Evolutionary conservation across 2,797 vertebrate species (phyloP), one percentile per base, ranked within the genome.

Genomic region (Sylvia borin): DNA sequence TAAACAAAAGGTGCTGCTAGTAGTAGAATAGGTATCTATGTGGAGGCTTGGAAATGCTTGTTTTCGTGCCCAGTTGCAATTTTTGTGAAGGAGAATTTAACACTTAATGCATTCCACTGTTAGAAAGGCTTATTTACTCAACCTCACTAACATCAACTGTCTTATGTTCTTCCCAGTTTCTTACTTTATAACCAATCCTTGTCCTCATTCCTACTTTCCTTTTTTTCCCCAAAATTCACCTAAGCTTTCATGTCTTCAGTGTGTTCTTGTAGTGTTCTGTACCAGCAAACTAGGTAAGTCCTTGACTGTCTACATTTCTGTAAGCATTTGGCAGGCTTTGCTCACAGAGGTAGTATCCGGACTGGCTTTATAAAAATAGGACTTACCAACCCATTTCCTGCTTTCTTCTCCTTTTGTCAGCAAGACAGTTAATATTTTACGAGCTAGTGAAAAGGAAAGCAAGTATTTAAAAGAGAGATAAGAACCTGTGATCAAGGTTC

Each of bases 401-500:
- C 27, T 88, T 88, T 60, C 16, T 64, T 86, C 10, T 92, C 29
- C 47, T 78, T 76, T 66, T 20, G 25, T 70, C 42, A 90, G 31
- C 54, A 55, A 72, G 31, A 43, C 36, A 65, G 70, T 92, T 96
- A 94, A 80, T 91, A 66, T 66, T 92, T 79, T 90, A 91, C 42
- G 81, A 85, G 21, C 27, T 88, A 78, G 26, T 75, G 61, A 72
- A 81, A 74, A 73, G 7, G 26, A 81, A 83, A 87, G 10, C 34
- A 85, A 67, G 51, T 51, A 54, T 84, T 34, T 93, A 50, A 16
- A 92, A 64, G 55, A 86, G 81, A 43, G n/a, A 58, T 62, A 55
- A 60, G 58, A 40, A 50, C 26, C 24, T 72, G 5, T 16, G 13
- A 50, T 72, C 27, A 65, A 38, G 22, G 47, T 31, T 38, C n/a